Evolutionary conservation across 2,797 vertebrate genomes (phyloP).

Genomic region (Potorous gilbertii): DNA sequence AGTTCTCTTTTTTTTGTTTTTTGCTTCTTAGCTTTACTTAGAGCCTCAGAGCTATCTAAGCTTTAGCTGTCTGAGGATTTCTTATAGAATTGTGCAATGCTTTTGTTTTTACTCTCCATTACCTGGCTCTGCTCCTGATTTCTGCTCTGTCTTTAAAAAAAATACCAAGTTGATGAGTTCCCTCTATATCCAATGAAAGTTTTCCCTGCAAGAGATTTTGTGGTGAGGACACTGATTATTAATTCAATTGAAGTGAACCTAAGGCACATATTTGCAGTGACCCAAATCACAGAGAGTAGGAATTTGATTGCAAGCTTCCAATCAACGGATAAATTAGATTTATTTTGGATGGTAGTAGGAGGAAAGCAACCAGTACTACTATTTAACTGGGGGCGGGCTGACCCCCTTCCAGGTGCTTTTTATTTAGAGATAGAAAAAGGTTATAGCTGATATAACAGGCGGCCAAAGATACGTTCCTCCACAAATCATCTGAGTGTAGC

Average conservation of each 20-base stretch:
- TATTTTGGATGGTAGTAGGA: background rate
- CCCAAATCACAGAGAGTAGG: background rate
- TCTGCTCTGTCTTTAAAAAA: background rate
- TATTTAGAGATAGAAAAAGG: background rate
- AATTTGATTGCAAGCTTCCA: background rate
- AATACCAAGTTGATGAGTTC: background rate
- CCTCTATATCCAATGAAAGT: background rate
- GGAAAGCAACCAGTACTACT: background rate
- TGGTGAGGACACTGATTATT: background rate
- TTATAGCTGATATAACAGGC: background rate
- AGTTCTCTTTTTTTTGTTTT: background rate
- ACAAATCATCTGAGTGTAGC: background rate
- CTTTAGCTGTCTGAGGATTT: background rate
- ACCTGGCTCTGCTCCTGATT: background rate
- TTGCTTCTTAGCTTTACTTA: background rate
- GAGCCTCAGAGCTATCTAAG: background rate
- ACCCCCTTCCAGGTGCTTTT: background rate
- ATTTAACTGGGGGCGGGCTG: background rate
- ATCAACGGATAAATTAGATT: background rate
- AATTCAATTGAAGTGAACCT: constrained; percentile 34
- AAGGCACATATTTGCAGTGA: constrained; percentile 6
- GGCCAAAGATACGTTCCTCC: background rate
- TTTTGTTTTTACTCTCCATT: background rate
- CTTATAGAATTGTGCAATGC: background rate
- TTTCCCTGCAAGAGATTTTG: constrained; percentile 22